Conservation (phyloP, 2,797 vertebrate genomes). For the Semotilus atromaculatus region DNA sequence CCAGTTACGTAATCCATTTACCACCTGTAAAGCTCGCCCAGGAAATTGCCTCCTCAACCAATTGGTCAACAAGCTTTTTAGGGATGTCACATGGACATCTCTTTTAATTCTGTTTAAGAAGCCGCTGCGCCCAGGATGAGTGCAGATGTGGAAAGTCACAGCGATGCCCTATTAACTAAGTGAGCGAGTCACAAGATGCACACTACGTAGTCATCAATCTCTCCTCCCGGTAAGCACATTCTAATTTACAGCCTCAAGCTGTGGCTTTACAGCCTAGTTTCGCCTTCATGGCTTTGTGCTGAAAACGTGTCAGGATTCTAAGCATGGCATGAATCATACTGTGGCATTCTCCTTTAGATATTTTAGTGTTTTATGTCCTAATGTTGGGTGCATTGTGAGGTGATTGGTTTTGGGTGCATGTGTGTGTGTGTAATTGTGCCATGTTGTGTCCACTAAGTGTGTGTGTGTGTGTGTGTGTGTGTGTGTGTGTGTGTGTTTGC, state of each 20-base stretch:
- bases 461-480: not conserved
- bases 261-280: slow-evolving; percentile 48
- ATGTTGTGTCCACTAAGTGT: not conserved
- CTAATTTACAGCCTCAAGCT: slow-evolving; percentile 59
- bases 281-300: slow-evolving; percentile 51
- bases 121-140: slow-evolving; percentile 32
- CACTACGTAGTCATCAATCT: slow-evolving; percentile 58
- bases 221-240: slow-evolving; percentile 54
- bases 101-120: slow-evolving; percentile 58
- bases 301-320: slow-evolving; percentile 52
- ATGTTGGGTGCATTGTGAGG: slow-evolving; percentile 8
- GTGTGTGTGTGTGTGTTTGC: not conserved
- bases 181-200: slow-evolving; percentile 51
- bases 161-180: slow-evolving; percentile 57
- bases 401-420: slow-evolving; percentile 11
- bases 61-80: slow-evolving; percentile 50
- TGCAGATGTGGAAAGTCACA: slow-evolving; percentile 49
- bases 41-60: slow-evolving; percentile 51
- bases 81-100: slow-evolving; percentile 57
- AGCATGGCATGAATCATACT: slow-evolving; percentile 37
- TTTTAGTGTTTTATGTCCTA: slow-evolving; percentile 30
- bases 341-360: slow-evolving; percentile 9
- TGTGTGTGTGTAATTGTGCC: not conserved
- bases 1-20: slow-evolving; percentile 61
- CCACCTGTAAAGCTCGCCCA: slow-evolving; percentile 47